Evolutionary conservation across 1,140 invertebrate species (phyloP).

Genomic region (Pseudomyrmex gracilis): DNA sequence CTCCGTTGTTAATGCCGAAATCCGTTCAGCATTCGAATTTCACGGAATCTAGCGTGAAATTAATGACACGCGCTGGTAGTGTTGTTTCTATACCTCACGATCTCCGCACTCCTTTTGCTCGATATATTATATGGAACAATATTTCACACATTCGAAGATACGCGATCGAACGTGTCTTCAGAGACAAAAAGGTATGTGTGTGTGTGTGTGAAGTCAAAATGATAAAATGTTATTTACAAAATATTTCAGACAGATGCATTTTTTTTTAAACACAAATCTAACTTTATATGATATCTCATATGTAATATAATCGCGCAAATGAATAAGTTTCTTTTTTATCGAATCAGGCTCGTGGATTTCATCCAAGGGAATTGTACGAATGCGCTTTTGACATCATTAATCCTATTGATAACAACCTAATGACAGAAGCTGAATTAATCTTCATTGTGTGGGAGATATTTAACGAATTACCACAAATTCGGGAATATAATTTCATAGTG

Average conservation of each 20-base stretch:
- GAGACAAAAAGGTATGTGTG: constrained; percentile 90
- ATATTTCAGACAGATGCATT: too few species aligned
- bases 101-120: constrained; percentile 91
- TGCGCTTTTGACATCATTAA: constrained; percentile 97
- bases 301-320: background rate
- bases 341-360: constrained; percentile 88
- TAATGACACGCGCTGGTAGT: constrained; percentile 94
- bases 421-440: constrained; percentile 95
- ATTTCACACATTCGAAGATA: constrained; percentile 93
- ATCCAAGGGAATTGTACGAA: constrained; percentile 95
- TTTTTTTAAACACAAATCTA: too few species aligned
- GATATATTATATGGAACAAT: constrained; percentile 93
- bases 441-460: constrained; percentile 92
- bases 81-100: constrained; percentile 93
- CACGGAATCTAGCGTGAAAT: constrained; percentile 88
- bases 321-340: background rate
- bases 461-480: constrained; percentile 89
- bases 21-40: constrained; percentile 86
- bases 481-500: constrained; percentile 90
- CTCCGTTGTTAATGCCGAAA: constrained; percentile 92
- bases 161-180: constrained; percentile 93
- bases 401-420: constrained; percentile 88
- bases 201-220: background rate
- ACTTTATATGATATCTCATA: background rate
- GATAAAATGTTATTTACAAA: too few species aligned